Evolutionary conservation across 1,140 invertebrate species (phyloP), one percentile per base, ranked within the genome.

Genomic region (Drosophila eugracilis): DNA sequence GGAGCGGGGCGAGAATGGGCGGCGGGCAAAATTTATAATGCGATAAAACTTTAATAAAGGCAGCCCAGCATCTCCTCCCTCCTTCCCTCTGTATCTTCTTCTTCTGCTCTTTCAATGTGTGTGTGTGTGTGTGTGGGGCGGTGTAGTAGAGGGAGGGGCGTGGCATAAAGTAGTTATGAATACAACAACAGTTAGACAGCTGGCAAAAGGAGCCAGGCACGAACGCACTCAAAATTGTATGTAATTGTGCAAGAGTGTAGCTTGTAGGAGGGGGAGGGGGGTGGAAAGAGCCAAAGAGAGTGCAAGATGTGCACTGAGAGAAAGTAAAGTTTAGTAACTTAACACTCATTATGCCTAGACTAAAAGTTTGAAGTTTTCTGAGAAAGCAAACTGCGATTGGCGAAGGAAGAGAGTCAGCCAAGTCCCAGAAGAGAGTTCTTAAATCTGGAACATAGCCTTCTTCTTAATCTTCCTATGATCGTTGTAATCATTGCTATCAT

Each of bases 41-140:
- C 84, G 83, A 88, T 88, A 88, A 88, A 89, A 88, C 83, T 88
- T 88, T 88, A 88, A 88, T 88, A 88, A 88, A 83, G 84, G 84
- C 83, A 75, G 53, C 60, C 59, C 41, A 58, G 54, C 53, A 48
- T 34, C 36, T 9, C 12, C 4, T n/a, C n/a, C n/a, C n/a, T n/a
- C n/a, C n/a, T n/a, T n/a, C 5, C 22, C 1, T 15, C 22, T 22
- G 9, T 9, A 6, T 9, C 12, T 37, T 10, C 10, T 19, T 4
- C 36, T 34, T 32, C 5, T 14, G 9, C 4, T n/a, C 6, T 2
- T 19, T 32, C n/a, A 10, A 15, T 28, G 30, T 41, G 5, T 36
- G 21, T 28, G 32, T 41, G 17, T 14, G 9, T 24, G 50, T 30
- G 24, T 41, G 34, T 41, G 28, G 21, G 36, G 15, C 34, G n/a